Percentiles rank a stretch among this genome's conserved stretches.
Evolutionary conservation across 2,113 vertebrate genomes (phyloP).

Genomic region (Hippocampus comes): DNA sequence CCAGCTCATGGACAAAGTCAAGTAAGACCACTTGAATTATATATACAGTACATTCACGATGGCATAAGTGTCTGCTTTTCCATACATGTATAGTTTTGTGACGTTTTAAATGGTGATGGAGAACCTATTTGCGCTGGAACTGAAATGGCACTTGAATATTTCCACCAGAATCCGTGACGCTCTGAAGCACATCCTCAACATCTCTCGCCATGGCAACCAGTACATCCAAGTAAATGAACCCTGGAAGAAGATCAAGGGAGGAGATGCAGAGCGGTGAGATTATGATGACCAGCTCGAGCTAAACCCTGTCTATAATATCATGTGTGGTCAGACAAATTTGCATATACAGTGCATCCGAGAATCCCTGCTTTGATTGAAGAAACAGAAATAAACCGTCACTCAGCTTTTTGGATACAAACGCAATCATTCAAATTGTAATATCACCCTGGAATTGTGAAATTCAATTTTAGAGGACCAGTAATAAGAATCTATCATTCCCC

Average conservation of each 20-base stretch:
- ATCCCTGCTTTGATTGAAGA: background rate
- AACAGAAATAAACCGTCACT: background rate
- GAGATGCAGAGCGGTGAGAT: constrained; percentile 77
- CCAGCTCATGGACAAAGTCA: constrained; percentile 86
- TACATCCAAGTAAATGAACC: constrained; percentile 96
- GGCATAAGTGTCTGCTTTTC: background rate
- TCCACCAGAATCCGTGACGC: constrained; percentile 87
- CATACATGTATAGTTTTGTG: background rate
- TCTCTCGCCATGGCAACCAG: constrained; percentile 94
- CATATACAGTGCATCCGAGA: background rate
- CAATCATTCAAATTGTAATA: background rate
- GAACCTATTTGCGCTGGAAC: background rate
- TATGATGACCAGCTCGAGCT: background rate
- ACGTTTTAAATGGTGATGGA: background rate
- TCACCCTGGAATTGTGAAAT: background rate
- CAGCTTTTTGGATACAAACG: background rate
- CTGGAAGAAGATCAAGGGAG: constrained; percentile 91
- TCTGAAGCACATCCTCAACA: constrained; percentile 85
- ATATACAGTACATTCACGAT: background rate
- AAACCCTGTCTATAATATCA: background rate
- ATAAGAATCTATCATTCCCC: constrained; percentile 2
- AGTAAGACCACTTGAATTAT: constrained; percentile 66
- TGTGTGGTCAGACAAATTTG: background rate
- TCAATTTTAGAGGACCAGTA: background rate
- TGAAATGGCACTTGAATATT: background rate